These are phyloP conservation scores for Ormia ochracea DNA, from an alignment of 2,888 invertebrate genomes.

Conservation along the genomic window DNA sequence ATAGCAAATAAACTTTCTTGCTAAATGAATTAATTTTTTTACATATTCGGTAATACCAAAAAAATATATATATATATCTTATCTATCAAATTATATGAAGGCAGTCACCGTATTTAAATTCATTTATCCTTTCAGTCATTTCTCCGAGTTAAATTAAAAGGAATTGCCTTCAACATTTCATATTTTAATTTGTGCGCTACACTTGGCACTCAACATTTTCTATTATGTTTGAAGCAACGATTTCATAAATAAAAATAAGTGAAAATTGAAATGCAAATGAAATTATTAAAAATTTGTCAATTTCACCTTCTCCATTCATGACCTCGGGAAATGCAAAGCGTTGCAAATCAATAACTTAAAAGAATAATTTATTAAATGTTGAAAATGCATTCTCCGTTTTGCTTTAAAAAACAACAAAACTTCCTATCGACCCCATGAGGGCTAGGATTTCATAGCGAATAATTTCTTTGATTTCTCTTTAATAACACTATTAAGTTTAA, in stretches of 20 bases:
- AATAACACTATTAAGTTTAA: no score
- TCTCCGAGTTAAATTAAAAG: constrained; percentile 15
- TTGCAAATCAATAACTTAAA: no score
- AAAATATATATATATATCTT: constrained; percentile 3
- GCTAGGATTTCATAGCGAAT: no score
- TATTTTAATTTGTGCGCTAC: not conserved
- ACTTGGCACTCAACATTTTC: not conserved
- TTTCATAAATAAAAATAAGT: not conserved
- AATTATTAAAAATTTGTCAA: no score
- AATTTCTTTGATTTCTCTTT: no score
- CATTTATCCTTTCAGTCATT: constrained; percentile 9
- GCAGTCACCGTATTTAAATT: not conserved
- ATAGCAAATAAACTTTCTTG: constrained; percentile 28
- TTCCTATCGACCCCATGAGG: no score
- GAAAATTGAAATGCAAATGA: no score
- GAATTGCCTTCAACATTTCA: constrained; percentile 38
- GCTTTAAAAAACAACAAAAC: no score
- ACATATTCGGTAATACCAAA: constrained; percentile 29
- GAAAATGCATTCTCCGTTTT: no score
- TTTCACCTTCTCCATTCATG: no score
- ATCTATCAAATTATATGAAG: not conserved
- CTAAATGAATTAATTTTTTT: constrained; percentile 45
- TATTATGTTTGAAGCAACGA: not conserved
- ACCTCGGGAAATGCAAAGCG: no score
- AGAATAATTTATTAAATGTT: no score